Percentiles rank a stretch among this genome's conserved stretches.
phyloP scores from a whole-genome alignment of 2,797 vertebrate species.

The Macroramphosus scolopax region DNA sequence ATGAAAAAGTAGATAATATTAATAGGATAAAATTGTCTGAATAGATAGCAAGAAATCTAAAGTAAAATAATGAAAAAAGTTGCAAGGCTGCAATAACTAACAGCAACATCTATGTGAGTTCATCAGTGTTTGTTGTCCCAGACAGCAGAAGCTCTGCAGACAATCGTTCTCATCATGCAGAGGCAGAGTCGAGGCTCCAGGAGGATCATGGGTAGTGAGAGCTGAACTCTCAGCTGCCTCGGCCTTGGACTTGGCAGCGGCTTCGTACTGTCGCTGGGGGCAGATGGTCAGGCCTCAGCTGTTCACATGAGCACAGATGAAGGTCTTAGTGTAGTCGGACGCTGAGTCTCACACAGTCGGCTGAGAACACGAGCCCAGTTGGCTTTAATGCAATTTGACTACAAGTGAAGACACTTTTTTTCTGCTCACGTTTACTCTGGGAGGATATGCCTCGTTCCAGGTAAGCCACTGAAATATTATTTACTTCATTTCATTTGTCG shows the following conservation, averaged over 20 bases:
- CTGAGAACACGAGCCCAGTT: slow-evolving; percentile 6
- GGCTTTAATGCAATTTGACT: slow-evolving; percentile 11
- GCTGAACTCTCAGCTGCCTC: slow-evolving; percentile 32
- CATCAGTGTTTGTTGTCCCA: too few species aligned
- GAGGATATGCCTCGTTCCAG: slow-evolving; percentile 45
- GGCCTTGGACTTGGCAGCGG: slow-evolving; percentile 62
- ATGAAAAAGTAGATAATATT: too few species aligned
- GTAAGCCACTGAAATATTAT: too few species aligned
- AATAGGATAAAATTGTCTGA: too few species aligned
- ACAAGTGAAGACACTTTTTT: slow-evolving; percentile 7
- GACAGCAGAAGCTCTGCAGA: too few species aligned
- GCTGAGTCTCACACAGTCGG: slow-evolving; percentile 25
- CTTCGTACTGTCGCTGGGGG: slow-evolving; percentile 32
- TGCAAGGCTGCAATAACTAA: too few species aligned
- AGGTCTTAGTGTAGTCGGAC: slow-evolving; percentile 21
- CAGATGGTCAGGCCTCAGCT: slow-evolving; percentile 69
- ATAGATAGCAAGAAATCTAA: too few species aligned
- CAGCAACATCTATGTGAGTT: too few species aligned
- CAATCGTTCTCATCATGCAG: too few species aligned
- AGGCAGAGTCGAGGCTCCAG: slow-evolving; percentile 7
- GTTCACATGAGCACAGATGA: slow-evolving; percentile 49
- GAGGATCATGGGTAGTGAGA: slow-evolving; percentile 23
- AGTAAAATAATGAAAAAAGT: too few species aligned
- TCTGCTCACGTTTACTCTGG: neutral
- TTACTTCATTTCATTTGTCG: neutral